Conservation (phyloP, 2,113 vertebrate genomes). For the Siniperca knerii region DNA sequence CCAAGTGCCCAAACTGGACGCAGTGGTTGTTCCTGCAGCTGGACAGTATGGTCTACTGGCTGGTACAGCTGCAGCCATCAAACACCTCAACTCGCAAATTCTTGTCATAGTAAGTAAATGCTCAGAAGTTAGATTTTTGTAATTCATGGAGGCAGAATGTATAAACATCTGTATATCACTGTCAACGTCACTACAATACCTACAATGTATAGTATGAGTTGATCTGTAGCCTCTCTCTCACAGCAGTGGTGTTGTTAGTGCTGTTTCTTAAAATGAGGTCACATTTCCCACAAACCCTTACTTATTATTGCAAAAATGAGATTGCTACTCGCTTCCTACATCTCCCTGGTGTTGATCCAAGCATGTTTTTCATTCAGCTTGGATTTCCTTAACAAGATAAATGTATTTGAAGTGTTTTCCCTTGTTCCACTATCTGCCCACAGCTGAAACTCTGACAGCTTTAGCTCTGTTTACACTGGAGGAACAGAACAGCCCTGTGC, state of each 20-base stretch:
- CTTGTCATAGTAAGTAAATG: constrained; percentile 88
- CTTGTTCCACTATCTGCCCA: constrained; percentile 12
- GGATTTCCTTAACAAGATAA: constrained; percentile 29
- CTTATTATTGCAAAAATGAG: constrained; percentile 16
- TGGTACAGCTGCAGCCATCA: constrained; percentile 89
- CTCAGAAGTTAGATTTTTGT: not conserved
- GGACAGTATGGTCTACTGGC: constrained; percentile 89
- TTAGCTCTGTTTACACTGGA: constrained; percentile 38
- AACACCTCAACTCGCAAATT: constrained; percentile 89
- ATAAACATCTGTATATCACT: not conserved
- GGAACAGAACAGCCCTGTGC: not conserved
- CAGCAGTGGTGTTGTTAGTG: not conserved
- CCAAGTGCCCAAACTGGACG: constrained; percentile 90
- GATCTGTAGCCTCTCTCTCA: not conserved
- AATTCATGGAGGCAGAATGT: not conserved
- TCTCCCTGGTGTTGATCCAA: constrained; percentile 9
- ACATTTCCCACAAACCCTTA: constrained; percentile 10
- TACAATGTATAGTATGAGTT: not conserved
- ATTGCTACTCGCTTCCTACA: not conserved
- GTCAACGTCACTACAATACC: not conserved
- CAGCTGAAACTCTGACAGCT: constrained; percentile 23
- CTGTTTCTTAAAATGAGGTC: constrained; percentile 22
- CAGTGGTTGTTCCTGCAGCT: constrained; percentile 89
- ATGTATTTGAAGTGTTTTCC: constrained; percentile 35
- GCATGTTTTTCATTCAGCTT: constrained; percentile 14